Conservation (phyloP, 1,140 invertebrate species). For the Caenorhabditis latens region DNA sequence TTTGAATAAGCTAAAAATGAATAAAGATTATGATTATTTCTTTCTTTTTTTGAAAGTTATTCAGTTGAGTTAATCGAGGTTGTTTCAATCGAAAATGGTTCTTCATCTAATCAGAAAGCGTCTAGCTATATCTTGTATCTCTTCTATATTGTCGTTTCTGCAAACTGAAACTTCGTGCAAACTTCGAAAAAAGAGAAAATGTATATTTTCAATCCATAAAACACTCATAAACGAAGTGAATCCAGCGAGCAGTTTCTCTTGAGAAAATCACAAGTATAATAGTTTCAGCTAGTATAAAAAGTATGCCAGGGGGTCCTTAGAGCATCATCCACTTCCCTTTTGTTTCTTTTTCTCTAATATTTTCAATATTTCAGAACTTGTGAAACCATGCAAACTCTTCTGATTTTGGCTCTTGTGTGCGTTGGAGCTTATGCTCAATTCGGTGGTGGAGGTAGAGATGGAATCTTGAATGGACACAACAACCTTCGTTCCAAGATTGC, state of each 20-base stretch:
- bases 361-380: background rate
- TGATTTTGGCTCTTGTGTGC: background rate
- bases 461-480: conserved; percentile 49
- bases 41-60: too few relatives aligned
- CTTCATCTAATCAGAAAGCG: too few relatives aligned
- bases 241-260: background rate
- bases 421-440: background rate
- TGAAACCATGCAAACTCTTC: conserved; percentile 14
- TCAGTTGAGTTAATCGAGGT: too few relatives aligned
- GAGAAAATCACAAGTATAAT: background rate
- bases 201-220: background rate
- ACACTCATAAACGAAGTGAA: background rate
- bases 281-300: background rate
- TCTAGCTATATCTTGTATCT: too few relatives aligned
- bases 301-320: too few relatives aligned
- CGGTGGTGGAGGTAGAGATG: background rate
- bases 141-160: too few relatives aligned
- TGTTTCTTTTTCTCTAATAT: background rate
- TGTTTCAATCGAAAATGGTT: too few relatives aligned
- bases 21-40: background rate
- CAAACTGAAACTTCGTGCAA: background rate
- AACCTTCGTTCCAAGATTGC: conserved; percentile 44
- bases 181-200: background rate
- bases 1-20: background rate
- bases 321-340: background rate